phyloP scores from a whole-genome alignment of 1,140 invertebrate species.

The Heterodera schachtii region DNA sequence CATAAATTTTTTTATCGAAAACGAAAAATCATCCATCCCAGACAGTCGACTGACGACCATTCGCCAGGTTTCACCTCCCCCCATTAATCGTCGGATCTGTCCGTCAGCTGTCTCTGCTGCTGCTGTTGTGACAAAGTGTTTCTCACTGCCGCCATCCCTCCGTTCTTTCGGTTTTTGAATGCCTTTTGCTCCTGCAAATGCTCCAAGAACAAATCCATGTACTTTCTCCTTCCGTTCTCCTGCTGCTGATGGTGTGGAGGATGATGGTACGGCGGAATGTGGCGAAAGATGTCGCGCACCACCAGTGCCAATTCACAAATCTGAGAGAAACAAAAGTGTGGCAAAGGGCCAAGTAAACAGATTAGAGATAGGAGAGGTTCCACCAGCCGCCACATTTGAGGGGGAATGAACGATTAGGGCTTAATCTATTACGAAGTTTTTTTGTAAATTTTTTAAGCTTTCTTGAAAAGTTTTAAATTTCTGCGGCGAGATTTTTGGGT shows the following conservation, averaged over 20 bases:
- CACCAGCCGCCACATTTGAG: too few relatives aligned
- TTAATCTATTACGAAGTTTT: too few relatives aligned
- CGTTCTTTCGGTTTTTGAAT: constrained; percentile 21
- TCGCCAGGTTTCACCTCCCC: too few relatives aligned
- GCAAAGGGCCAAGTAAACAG: not conserved
- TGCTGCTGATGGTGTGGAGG: constrained; percentile 15
- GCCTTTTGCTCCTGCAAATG: constrained; percentile 31
- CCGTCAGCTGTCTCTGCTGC: constrained; percentile 1
- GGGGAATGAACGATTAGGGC: too few relatives aligned
- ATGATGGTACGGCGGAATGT: not conserved
- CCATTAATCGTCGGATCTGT: not conserved
- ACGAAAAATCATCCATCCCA: too few relatives aligned
- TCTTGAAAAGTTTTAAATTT: too few relatives aligned
- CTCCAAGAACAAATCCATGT: constrained; percentile 28
- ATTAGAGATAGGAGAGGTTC: not conserved
- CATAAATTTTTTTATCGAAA: too few relatives aligned
- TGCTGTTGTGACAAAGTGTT: constrained; percentile 5
- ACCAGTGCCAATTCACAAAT: constrained; percentile 26
- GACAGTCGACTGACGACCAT: not conserved
- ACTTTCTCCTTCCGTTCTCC: constrained; percentile 11
- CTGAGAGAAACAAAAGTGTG: not conserved
- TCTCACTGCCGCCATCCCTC: constrained; percentile 3
- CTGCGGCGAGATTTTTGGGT: too few relatives aligned
- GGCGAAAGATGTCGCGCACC: constrained; percentile 22
- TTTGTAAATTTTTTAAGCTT: not conserved